Evolutionary conservation across 2,888 invertebrate species (phyloP), one percentile per base, ranked within the genome.

Genomic region (Junonia oenone): DNA sequence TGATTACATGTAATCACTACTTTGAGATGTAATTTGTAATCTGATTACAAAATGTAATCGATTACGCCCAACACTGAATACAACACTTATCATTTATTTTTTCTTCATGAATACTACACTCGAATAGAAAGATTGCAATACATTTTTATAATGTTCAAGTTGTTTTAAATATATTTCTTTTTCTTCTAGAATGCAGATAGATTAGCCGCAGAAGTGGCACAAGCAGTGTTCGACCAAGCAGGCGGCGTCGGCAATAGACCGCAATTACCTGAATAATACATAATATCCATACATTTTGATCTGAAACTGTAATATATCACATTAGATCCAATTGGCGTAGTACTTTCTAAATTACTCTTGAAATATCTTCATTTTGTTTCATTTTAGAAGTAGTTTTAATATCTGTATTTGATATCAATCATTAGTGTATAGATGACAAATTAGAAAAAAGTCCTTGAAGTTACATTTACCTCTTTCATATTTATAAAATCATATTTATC

Each of bases 181-280:
- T 61, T 54, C 91, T 86, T 91, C 93, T n/a, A n/a, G n/a, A n/a
- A n/a, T 62, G 94, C 95, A 0, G 93, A 95, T 49, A 89, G 88
- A 67, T 81, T 99, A 57, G 96, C 95, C 0, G 88, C 92, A 2
- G 94, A 96, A 78, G 95, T 98, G 6, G 93, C 95, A 0, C 78
- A 91, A 63, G 92, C 93, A 4, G 97, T 98, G 8, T 94, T 93
- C 73, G 93, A 95, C 66, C 71, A 95, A 53, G 97, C 97, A 2
- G 96, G 95, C 2, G 98, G 98, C 2, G 92, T 94, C 8, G 97
- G 97, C 2, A 86, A 91, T 0, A 86, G 92, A 56, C 94, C 95
- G 0, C 73, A 68, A 15, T 27, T 83, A 55, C 78, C 80, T 1
- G 77, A 71, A 33, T 81, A 65, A 56, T 35, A 17, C 37, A 35